Evolutionary conservation across 2,113 vertebrate species (phyloP).

Genomic region (Tichodroma muraria): DNA sequence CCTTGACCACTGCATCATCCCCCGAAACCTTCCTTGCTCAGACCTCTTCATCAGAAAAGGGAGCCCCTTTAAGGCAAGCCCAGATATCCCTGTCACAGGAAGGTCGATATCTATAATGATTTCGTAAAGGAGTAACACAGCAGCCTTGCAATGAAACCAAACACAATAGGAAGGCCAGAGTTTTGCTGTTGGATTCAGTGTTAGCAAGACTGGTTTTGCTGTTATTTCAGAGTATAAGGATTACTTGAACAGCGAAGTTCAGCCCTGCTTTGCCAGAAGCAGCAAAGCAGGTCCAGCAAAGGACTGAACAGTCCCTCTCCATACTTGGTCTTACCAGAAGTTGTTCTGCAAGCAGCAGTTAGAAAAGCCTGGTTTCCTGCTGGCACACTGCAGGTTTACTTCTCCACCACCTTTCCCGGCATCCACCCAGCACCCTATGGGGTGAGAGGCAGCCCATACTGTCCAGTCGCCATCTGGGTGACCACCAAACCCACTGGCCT

Average conservation of each 20-base stretch:
- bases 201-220: neutral
- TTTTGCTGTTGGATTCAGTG: neutral
- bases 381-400: neutral
- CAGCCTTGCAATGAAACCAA: neutral
- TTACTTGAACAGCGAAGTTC: neutral
- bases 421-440: rapidly evolving
- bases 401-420: neutral
- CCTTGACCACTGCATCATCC: neutral
- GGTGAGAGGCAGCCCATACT: neutral
- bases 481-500: neutral
- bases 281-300: neutral
- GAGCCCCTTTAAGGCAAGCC: neutral
- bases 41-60: neutral
- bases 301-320: neutral
- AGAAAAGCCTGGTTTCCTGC: neutral
- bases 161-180: neutral
- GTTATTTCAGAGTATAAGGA: neutral
- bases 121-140: neutral
- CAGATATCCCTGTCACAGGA: neutral
- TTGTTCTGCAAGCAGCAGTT: neutral
- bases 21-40: neutral
- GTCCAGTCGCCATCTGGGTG: neutral
- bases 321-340: neutral
- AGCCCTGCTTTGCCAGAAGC: neutral
- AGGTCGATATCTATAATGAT: neutral